Base-by-base conservation (phyloP, 1,140 invertebrate species). In the Grapholita molesta region DNA sequence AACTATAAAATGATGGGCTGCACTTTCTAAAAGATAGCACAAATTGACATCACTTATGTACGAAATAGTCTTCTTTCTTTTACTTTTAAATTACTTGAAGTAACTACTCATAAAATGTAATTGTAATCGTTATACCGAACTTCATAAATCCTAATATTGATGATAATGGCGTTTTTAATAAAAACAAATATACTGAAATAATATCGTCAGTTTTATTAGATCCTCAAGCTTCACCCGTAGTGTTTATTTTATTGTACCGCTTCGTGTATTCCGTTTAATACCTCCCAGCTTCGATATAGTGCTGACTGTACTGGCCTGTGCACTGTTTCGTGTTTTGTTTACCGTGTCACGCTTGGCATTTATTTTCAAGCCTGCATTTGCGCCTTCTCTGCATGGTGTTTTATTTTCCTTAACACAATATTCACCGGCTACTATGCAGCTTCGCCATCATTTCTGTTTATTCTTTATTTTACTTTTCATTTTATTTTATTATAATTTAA, bases 101-200 rank as follows among this genome's bases (percentile, higher is more conserved):
- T 90, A 89, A 90, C 82, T 90, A 91, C 89, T 89, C 87, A 87
- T 91, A 89, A 88, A 89, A 74, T 87, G 85, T 90, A 90, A 86
- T 84, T 90, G 88, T 91, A 91, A 90, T 88, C 86, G 88, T 90
- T 91, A 91, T 87, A 91, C 87, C 80, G 88, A 90, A 90, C 85
- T 91, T 89, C 89, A 89, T 90, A 91, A 91, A 90, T 90, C 89
- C 88, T 91, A 90, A 91, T 91, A 90, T 86, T 89, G 86, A 89
- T 88, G 82, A 90, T 90, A 89, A 90, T 90, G 89, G 86, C 85
- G 88, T 90, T 91, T 91, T 91, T 90, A 91, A 89, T 90, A 91
- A 91, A 90, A 91, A 88, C 87, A 90, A 86, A 85, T 89, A 89
- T 86, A 86, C 82, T 61, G 55, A 88, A 88, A 87, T 79, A 78